Conservation (phyloP, 1,140 invertebrate species). For the Heterodera carotae region DNA sequence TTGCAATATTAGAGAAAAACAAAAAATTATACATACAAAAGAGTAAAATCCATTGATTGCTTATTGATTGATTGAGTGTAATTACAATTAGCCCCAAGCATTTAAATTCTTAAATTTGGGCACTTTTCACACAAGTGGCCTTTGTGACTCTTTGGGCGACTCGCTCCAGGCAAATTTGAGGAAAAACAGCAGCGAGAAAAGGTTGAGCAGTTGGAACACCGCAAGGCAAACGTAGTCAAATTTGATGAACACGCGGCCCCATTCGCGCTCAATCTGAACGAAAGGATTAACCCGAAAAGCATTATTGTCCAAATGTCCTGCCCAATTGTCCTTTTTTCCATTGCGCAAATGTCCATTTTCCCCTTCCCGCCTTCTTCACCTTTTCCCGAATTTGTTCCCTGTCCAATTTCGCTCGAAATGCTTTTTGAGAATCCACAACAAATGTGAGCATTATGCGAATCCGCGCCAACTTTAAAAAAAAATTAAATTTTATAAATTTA, state of each 20-base stretch:
- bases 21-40: not conserved
- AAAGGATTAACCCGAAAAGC: not conserved
- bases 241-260: slow-evolving; percentile 55
- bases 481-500: not conserved
- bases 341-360: no score
- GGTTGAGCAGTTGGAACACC: slow-evolving; percentile 56
- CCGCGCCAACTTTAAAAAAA: not conserved
- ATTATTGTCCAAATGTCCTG: no score
- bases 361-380: no score
- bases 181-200: slow-evolving; percentile 54
- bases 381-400: slow-evolving; percentile 23
- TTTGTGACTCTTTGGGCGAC: slow-evolving; percentile 35
- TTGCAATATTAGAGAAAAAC: not conserved
- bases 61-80: no score
- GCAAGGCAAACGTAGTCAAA: slow-evolving; percentile 58
- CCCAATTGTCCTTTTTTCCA: no score
- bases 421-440: slow-evolving; percentile 19
- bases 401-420: slow-evolving; percentile 19
- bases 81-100: no score
- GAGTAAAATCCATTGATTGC: not conserved
- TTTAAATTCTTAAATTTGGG: no score
- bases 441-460: slow-evolving; percentile 16
- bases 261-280: slow-evolving; percentile 58
- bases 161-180: slow-evolving; percentile 54
- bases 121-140: slow-evolving; percentile 4